phyloP scores from a whole-genome alignment of 2,888 invertebrate genomes.

The Nomada fabriciana region DNA sequence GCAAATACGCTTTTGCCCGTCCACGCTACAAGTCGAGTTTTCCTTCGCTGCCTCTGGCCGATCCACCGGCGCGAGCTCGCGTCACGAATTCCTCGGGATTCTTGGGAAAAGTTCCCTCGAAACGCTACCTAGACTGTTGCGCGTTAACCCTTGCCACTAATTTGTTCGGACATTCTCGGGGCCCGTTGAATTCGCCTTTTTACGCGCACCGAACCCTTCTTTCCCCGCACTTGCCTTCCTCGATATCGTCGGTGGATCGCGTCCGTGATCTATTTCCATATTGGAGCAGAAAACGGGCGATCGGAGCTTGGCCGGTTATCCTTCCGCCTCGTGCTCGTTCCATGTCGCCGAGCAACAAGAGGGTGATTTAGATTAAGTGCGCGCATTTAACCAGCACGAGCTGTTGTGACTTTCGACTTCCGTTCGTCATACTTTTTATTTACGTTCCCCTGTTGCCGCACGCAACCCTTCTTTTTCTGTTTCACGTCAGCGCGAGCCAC shows the following conservation, averaged over 20 bases:
- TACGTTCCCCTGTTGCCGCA: background rate
- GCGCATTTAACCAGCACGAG: conserved; percentile 58
- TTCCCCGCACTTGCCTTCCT: background rate
- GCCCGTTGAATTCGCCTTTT: conserved; percentile 56
- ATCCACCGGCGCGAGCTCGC: conserved; percentile 16
- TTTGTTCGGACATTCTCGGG: conserved; percentile 77
- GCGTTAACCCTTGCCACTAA: conserved; percentile 78
- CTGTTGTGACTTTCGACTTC: conserved; percentile 69
- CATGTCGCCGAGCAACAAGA: conserved; percentile 61
- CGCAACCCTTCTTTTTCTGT: background rate
- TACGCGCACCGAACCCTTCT: conserved; percentile 13
- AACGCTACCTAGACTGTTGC: conserved; percentile 56
- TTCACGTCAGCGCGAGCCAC: background rate
- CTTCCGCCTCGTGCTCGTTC: conserved; percentile 33
- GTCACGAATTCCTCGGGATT: conserved; percentile 55
- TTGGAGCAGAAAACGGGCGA: background rate
- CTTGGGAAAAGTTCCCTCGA: conserved; percentile 45
- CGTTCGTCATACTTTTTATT: conserved; percentile 44
- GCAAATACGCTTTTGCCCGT: conserved; percentile 17
- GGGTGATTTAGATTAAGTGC: conserved; percentile 71
- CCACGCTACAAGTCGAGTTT: background rate
- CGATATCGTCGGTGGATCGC: background rate
- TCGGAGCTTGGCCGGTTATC: conserved; percentile 28
- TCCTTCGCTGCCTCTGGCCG: conserved; percentile 7
- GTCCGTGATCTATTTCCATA: background rate